Evolutionary conservation across 2,888 invertebrate species (phyloP), one percentile per base, ranked within the genome.

Genomic region (Drosophila mettleri): DNA sequence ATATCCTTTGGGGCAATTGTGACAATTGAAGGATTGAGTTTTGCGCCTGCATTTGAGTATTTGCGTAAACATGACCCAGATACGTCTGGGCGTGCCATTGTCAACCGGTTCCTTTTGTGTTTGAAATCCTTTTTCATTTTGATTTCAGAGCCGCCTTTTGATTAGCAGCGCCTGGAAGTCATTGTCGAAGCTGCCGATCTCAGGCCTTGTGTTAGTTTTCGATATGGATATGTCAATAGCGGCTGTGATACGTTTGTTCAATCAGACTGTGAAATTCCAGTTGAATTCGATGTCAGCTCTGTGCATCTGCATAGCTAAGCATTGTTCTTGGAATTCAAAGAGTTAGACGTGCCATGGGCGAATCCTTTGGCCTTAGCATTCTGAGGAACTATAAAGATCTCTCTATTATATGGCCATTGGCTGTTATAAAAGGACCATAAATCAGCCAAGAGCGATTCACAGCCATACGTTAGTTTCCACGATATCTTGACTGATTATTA

Each of bases 21-120:
- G 61, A 59, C 67, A 75, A 71, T 69, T 24, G 62, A 52, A 54
- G 46, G 48, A 38, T 45, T 36, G 65, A 51, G 55, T 46, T 46
- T 71, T 52, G 45, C 33, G 51, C 62, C 73, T 36, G 78, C 60
- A 57, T 62, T 7, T 31, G 61, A 38, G 38, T 66, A 53, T 80
- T 84, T 80, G 73, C 70, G 71, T 74, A 84, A 84, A 84, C 68
- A 77, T 81, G 73, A 70, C 71, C 73, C 52, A 76, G 55, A 79
- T 71, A 54, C 80, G 67, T 80, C 69, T 80, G 63, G 27, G 2
- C 48, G 51, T 3, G 22, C 39, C 53, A 57, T 71, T 68, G 61
- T 70, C 62, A 57, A 66, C 29, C 45, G 45, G 2, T 7, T 39
- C 12, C 54, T 45, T 65, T 70, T 74, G 62, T 63, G 14, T 16